These are phyloP conservation scores for Tarsius wallacei DNA, from an alignment of 2,797 vertebrate species.

Conservation along the genomic window DNA sequence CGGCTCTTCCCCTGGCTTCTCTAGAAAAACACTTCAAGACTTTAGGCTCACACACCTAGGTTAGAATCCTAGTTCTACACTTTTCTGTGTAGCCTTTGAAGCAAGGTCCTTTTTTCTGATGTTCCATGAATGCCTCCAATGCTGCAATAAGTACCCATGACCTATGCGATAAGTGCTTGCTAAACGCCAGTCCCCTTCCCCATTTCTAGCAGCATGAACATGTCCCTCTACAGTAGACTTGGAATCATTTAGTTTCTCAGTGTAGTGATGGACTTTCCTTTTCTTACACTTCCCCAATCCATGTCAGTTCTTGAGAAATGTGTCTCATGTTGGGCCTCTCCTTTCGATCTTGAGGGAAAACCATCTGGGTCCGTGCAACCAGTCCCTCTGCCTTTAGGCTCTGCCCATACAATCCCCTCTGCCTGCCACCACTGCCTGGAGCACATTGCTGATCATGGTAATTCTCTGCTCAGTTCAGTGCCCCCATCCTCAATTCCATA, in stretches of 20 bases:
- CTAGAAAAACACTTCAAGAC: conserved; percentile 11
- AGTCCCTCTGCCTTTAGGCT: not conserved
- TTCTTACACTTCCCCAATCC: not conserved
- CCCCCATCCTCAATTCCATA: not conserved
- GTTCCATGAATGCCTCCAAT: not conserved
- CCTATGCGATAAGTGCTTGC: not conserved
- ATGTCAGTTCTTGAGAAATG: not conserved
- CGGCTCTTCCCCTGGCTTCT: conserved; percentile 62
- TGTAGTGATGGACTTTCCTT: not conserved
- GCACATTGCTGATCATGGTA: not conserved
- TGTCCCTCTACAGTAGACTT: not conserved
- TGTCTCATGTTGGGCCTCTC: not conserved
- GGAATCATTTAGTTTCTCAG: not conserved
- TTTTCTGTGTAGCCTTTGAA: conserved; percentile 14
- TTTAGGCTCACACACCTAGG: not conserved
- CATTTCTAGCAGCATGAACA: not conserved
- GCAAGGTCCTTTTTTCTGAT: not conserved
- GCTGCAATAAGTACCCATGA: not conserved
- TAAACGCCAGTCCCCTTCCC: not conserved
- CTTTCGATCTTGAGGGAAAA: not conserved
- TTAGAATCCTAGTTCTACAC: not conserved
- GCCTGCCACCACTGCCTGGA: not conserved
- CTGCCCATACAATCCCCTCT: not conserved
- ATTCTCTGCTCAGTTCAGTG: not conserved
- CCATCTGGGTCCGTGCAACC: not conserved